Base-by-base conservation (phyloP, 1,140 invertebrate species). In the Hylyphantes graminicola region DNA sequence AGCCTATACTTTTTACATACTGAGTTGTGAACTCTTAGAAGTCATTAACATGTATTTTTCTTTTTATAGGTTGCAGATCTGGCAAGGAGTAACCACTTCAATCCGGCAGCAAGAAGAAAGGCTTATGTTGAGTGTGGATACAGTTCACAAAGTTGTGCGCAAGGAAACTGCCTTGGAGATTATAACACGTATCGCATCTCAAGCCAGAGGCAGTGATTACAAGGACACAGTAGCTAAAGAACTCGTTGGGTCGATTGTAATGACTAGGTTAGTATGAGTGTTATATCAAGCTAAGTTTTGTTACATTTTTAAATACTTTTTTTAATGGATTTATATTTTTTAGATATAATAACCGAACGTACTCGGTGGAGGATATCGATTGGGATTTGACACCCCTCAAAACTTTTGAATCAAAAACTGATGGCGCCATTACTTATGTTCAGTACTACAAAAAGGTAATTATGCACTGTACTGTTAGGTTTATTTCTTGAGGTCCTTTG, bases 91-190 rank as follows among this genome's bases (percentile, higher is more conserved):
- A 88, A 85, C 93, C 15, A 95, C 95, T 0, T 93, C 94, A 0
- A 96, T 96, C 57, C 91, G 94, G 15, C 94, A 96, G 86, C 93
- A 95, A 87, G 95, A 96, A 88, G 87, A 89, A 0, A 88, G 92
- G 11, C 91, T 96, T 2, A 87, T 96, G 0, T 90, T 96, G 91
- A 93, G 93, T 70, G 90, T 92, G 2, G 95, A 96, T 89, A 93
- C 96, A 2, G 91, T 92, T 0, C 94, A 94, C 85, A 96, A 96
- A 90, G 91, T 94, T 0, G 92, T 95, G 91, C 88, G 94, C 0
- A 85, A 75, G 15, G 87, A 89, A 15, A 88, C 87, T 48, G 87
- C 87, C 8, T 68, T 86, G 11, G 77, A 87, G 8, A 67, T 87
- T 9, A 57, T 87, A 15, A 48, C 64, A 50, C 57, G 73, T 13